A percentile compares a stretch with the other conserved stretches of the same genome.
Conservation (phyloP, 1,140 invertebrate genomes). For the Philotrypesis tridentata region DNA sequence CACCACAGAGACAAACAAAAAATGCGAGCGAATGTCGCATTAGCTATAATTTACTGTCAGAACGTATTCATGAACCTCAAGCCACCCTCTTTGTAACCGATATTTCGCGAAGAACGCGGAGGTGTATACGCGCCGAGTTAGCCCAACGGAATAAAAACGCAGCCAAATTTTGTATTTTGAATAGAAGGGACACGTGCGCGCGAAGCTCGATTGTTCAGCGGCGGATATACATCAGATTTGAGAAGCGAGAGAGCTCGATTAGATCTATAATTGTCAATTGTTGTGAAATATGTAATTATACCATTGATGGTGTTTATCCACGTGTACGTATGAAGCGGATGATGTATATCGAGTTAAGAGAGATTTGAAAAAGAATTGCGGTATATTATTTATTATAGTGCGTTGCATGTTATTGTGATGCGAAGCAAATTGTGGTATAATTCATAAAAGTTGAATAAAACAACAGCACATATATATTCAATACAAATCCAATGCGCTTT, state of each 20-base stretch:
- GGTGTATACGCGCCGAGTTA: no score
- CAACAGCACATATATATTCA: constrained; percentile 14
- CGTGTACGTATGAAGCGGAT: constrained; percentile 2
- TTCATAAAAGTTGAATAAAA: constrained; percentile 42
- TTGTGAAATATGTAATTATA: constrained; percentile 38
- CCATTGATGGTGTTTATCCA: constrained; percentile 30
- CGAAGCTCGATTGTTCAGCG: not conserved
- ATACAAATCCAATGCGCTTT: constrained; percentile 1
- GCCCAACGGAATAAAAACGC: not conserved
- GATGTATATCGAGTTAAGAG: constrained; percentile 16
- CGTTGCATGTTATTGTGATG: constrained; percentile 35
- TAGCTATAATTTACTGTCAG: not conserved
- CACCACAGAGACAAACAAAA: no score
- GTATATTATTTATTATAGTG: constrained; percentile 40
- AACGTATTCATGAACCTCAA: no score
- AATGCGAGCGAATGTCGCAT: no score
- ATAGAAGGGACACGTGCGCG: not conserved
- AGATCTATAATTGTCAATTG: constrained; percentile 30
- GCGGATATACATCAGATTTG: no score
- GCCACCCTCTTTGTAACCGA: no score
- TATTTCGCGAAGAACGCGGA: no score
- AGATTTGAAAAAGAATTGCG: constrained; percentile 15
- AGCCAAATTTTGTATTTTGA: constrained; percentile 22
- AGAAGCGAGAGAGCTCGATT: not conserved
- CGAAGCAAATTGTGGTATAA: constrained; percentile 41